These are phyloP conservation scores for Nymphalis io DNA, from an alignment of 1,140 invertebrate genomes.

Conservation along the genomic window DNA sequence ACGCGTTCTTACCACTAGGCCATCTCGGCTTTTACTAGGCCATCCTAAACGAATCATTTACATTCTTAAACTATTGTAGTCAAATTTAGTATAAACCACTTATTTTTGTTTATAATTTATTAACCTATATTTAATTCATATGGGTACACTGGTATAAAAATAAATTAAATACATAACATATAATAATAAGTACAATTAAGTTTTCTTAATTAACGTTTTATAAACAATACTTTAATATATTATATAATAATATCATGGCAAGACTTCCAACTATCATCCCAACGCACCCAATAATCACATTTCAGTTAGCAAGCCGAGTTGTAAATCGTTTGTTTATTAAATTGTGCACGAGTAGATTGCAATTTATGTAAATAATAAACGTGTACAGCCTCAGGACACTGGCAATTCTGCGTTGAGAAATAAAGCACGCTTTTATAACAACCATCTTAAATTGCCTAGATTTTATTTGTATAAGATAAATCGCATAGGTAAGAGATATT, in stretches of 20 bases:
- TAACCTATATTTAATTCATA: too few species aligned
- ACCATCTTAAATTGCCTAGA: constrained; percentile 8
- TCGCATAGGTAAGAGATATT: not conserved
- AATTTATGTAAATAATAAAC: constrained; percentile 28
- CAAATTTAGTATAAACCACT: too few species aligned
- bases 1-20: too few species aligned
- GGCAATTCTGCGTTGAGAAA: constrained; percentile 22
- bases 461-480: constrained; percentile 10
- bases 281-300: constrained; percentile 5
- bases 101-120: too few species aligned
- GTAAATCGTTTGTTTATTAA: constrained; percentile 38
- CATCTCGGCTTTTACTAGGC: too few species aligned
- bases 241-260: not conserved
- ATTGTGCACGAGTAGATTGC: constrained; percentile 31
- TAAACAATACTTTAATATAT: not conserved
- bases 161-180: too few species aligned
- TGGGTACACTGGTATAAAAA: too few species aligned
- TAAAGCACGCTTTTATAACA: constrained; percentile 11
- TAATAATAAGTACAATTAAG: too few species aligned
- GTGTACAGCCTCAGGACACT: constrained; percentile 25
- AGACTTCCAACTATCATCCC: not conserved
- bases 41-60: too few species aligned
- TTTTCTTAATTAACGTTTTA: too few species aligned
- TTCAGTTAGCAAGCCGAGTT: constrained; percentile 25
- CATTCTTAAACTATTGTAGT: too few species aligned